Base-by-base conservation (phyloP, 92 coral and sea anemone species). In the Epizoanthus scotinus region DNA sequence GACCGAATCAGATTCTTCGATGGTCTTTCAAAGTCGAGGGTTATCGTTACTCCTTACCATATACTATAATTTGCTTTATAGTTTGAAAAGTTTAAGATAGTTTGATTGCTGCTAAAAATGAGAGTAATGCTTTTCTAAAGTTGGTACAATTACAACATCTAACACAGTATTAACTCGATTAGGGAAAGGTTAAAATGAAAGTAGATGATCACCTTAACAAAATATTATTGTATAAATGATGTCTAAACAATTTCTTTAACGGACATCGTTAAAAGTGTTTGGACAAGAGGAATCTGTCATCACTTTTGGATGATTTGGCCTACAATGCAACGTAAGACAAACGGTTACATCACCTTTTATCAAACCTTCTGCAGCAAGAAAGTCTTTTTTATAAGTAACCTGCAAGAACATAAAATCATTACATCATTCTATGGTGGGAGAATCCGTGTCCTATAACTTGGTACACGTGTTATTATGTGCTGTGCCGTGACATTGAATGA, bases 361-460 rank as follows among this genome's bases (percentile, higher is more conserved):
- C 25, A 93, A 60, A 56, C 95, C 97, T 68, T 93, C 94, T 15
- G 87, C 93, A 53, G 98, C 92, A 89, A 83, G 73, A 40, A 95
- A 85, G 69, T 95, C 98, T 55, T 90, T 95, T 71, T 56, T 88
- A 74, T 93, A 84, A 26, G 98, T 95, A 15, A 95, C 98, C 98
- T 95, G 52, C 0, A 71, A 59, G 0, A 9, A 20, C 22, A 8
- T n/a, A 28, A 72, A 38, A 63, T 15, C 4, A 25, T 21, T 28
- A 6, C 12, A 69, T 8, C 18, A 15, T 31, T 24, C 3, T 28
- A 64, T 14, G 47, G 13, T 3, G 17, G 2, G 34, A 34, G 17
- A 6, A 12, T 19, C 7, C 38, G 72, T 1, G 5, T 49, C 18
- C 14, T 8, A 22, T 13, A 18, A 38, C 52, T 47, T 47, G 15